Base-by-base conservation (phyloP, 1,140 invertebrate genomes). In the Dreissena rostriformis region DNA sequence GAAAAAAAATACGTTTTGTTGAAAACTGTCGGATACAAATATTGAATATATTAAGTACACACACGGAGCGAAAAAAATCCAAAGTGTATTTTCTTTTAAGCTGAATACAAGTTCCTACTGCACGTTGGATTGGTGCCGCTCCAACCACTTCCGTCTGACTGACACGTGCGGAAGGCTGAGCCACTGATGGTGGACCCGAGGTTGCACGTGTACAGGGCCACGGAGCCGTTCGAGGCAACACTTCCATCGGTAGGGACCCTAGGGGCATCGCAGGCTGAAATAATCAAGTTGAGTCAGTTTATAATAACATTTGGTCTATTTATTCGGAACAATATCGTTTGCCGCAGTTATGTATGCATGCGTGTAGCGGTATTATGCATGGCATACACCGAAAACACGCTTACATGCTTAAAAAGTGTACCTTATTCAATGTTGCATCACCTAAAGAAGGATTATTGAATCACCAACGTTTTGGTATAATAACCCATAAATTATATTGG, bases 111-210 rank as follows among this genome's bases (percentile, higher is more conserved):
- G 24, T 63, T 15, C 79, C 52, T 82, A 82, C 79, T 19, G 55
- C 79, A 82, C 4, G 55, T 7, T 1, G 79, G 79, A 73, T 82
- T 61, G 14, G 55, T 52, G 51, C 57, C 70, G 24, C 66, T 73
- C 79, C 79, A 82, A 4, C 79, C 79, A 10, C 68, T 39, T 24
- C 79, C 79, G 22, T 82, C 79, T 0, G 70, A 28, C 49, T 65
- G 79, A 52, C 79, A 82, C 0, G 68, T 72, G 57, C 79, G 70
- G 24, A 28, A 65, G n/a, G 39, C 51, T 22, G 29, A 39, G n/a
- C 79, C 79, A 28, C 28, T 51, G 19, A 82, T 51, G 24, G 79
- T 65, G 53, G 28, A 82, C 24, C 67, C 67, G 19, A 73, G 49
- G 15, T 22, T 65, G 63, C 79, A 82, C n/a, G 70, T 65, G 39